Evolutionary conservation across 1,140 invertebrate genomes (phyloP), one percentile per base, ranked within the genome.

Genomic region (Epicauta chinensis): DNA sequence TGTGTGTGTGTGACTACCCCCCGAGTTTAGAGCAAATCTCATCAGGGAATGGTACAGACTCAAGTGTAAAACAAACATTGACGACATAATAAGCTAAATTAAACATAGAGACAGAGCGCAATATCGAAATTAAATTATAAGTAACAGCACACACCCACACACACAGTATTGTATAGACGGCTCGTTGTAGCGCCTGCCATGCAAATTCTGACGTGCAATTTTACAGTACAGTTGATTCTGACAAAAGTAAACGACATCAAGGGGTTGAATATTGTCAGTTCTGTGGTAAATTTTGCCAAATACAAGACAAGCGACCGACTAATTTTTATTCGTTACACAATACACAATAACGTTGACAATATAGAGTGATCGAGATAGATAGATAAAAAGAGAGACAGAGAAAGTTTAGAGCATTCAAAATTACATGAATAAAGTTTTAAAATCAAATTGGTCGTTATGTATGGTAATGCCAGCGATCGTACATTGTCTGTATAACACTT

Each of bases 41-140:
- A 58, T 60, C 55, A 60, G 55, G 51, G 52, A 46, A 55, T 52
- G 55, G 48, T 47, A 45, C 37, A 56, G 44, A 49, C 52, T 54
- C 37, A 55, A 60, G 58, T 58, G 58, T 55, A 60, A 58, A 60
- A 58, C 58, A 60, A 60, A 60, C 52, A 60, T 60, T 7, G 55
- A 55, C 58, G 58, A 58, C 48, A 60, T 60, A 60, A 60, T 60
- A 60, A 60, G 58, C 58, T 60, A 57, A 60, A 60, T 60, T 60
- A 60, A 60, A 60, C 58, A 60, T 52, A 45, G 58, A 58, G 47
- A 52, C 53, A 40, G 10, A 50, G 55, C 48, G 55, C 53, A 57
- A 57, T 60, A 60, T 60, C 44, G 55, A 49, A 60, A 60, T 60
- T 60, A 48, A 60, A 60, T 60, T 60, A 60, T 51, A 40, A 38